These are phyloP conservation scores for Papilio glaucus DNA, from an alignment of 1,140 invertebrate species.

Conservation along the genomic window DNA sequence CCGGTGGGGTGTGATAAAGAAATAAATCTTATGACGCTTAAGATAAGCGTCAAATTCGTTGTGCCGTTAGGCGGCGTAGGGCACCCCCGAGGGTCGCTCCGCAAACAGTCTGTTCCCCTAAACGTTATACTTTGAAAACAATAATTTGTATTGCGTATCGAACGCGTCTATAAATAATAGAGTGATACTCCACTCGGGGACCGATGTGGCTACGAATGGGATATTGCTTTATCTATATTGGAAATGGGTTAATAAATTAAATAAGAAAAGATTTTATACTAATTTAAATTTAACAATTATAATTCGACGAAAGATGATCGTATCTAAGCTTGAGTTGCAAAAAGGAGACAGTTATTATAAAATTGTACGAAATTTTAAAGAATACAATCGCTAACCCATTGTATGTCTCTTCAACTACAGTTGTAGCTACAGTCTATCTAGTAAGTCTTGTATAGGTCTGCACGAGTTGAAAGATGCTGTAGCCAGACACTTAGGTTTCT, in stretches of 20 bases:
- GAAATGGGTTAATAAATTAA: conserved; percentile 29
- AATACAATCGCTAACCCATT: too few species aligned
- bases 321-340: too few species aligned
- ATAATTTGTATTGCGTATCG: conserved; percentile 84
- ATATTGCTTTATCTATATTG: conserved; percentile 48
- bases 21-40: conserved; percentile 58
- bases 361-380: too few species aligned
- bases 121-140: conserved; percentile 84
- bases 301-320: too few species aligned
- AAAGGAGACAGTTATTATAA: too few species aligned
- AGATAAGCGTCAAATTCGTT: conserved; percentile 64
- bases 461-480: too few species aligned
- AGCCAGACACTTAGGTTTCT: too few species aligned
- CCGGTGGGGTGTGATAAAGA: conserved; percentile 44
- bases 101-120: conserved; percentile 80
- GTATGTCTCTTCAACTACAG: too few species aligned
- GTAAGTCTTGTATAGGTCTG: too few species aligned
- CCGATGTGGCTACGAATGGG: conserved; percentile 50
- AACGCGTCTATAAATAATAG: conserved; percentile 82
- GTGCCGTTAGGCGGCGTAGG: conserved; percentile 38
- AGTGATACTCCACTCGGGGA: conserved; percentile 75
- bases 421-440: too few species aligned
- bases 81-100: conserved; percentile 70
- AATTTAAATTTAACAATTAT: not conserved
- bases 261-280: not conserved